These are phyloP conservation scores for Matsumurasca onukii DNA, from an alignment of 1,140 invertebrate genomes.

Conservation along the genomic window DNA sequence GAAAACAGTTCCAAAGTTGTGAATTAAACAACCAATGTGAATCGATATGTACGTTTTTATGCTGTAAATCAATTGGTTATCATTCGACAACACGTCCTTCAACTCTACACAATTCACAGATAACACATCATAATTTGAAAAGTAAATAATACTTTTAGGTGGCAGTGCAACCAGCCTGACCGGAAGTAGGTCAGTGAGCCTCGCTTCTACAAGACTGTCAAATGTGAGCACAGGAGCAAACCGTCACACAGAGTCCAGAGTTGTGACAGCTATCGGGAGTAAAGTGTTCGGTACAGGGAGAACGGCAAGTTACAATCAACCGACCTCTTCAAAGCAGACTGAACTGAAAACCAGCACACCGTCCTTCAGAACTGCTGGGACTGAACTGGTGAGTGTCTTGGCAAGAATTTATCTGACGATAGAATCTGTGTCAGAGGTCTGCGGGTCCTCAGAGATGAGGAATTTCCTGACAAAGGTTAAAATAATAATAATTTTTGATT, in stretches of 20 bases:
- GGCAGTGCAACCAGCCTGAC: neutral
- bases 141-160: neutral
- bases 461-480: too few relatives aligned
- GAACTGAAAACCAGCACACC: neutral
- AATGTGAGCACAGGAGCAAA: neutral
- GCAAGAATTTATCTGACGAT: too few relatives aligned
- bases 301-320: too few relatives aligned
- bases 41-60: too few relatives aligned
- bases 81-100: neutral
- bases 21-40: too few relatives aligned
- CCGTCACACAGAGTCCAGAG: neutral
- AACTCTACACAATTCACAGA: neutral
- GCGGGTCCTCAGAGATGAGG: too few relatives aligned
- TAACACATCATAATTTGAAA: neutral
- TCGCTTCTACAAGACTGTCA: neutral
- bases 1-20: too few relatives aligned
- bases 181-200: neutral
- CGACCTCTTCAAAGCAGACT: neutral
- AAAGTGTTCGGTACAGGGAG: neutral
- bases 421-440: too few relatives aligned
- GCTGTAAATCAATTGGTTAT: too few relatives aligned
- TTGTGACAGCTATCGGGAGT: neutral
- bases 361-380: conserved; percentile 11
- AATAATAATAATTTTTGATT: too few relatives aligned
- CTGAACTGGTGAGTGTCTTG: conserved; percentile 7